These are phyloP conservation scores for Microdon myrmicae DNA, from an alignment of 2,888 invertebrate species.

Conservation along the genomic window DNA sequence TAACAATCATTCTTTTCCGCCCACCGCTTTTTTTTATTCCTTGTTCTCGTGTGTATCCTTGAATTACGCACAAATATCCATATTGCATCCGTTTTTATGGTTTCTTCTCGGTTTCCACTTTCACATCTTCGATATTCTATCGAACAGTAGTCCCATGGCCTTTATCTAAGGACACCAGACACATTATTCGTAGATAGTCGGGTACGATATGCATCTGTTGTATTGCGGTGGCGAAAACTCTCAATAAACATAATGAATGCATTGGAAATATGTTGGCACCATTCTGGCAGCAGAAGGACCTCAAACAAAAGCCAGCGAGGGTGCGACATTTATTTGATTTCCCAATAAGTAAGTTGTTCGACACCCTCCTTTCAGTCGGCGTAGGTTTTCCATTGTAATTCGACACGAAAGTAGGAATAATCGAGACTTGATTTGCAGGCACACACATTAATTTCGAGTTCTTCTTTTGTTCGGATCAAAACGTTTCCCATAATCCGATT, in stretches of 20 bases:
- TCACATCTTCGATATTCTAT: neutral
- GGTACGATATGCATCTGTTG: slow-evolving; percentile 51
- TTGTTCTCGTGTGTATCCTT: neutral
- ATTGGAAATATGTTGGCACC: slow-evolving; percentile 20
- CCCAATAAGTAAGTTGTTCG: slow-evolving; percentile 42
- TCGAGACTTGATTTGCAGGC: slow-evolving; percentile 32
- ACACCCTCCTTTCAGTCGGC: neutral
- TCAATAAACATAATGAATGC: slow-evolving; percentile 13
- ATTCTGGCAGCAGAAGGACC: slow-evolving; percentile 16
- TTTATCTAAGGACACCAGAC: slow-evolving; percentile 11
- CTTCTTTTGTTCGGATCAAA: slow-evolving; percentile 25
- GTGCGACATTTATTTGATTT: slow-evolving; percentile 50
- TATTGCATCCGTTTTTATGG: slow-evolving; percentile 13
- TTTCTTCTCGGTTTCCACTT: slow-evolving; percentile 4
- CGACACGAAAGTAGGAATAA: slow-evolving; percentile 39
- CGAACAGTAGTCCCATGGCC: slow-evolving; percentile 2
- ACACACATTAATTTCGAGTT: slow-evolving; percentile 29
- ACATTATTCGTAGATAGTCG: slow-evolving; percentile 37
- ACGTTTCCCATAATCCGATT: slow-evolving; percentile 50
- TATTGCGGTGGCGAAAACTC: slow-evolving; percentile 42
- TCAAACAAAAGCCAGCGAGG: slow-evolving; percentile 25
- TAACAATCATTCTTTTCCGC: slow-evolving; percentile 46
- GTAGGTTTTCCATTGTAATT: slow-evolving; percentile 28
- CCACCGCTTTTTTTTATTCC: too few species aligned
- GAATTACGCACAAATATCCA: slow-evolving; percentile 20